A percentile compares a stretch with the other conserved stretches of the same genome.
Conservation (phyloP, 2,888 invertebrate species). For the Lepidonotus clava region DNA sequence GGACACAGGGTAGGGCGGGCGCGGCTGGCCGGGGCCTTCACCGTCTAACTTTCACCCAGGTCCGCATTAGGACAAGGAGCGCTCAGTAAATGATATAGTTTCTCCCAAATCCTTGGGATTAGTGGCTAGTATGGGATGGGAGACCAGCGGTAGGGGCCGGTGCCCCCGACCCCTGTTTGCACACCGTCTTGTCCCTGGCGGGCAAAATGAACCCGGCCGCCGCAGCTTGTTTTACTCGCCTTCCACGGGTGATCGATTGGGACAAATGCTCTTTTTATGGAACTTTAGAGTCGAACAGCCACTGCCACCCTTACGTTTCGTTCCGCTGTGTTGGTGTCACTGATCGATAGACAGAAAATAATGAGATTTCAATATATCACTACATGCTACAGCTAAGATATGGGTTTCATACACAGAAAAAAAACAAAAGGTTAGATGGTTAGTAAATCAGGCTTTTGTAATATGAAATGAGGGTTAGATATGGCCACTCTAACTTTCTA, state of each 20-base stretch:
- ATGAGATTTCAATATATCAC: slow-evolving; percentile 4
- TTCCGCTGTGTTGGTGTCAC: background rate
- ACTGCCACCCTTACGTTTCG: background rate
- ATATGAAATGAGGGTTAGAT: no score
- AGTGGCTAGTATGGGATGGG: background rate
- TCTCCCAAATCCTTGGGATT: slow-evolving; percentile 23
- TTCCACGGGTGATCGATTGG: background rate
- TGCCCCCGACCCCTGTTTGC: background rate
- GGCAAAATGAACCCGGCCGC: background rate
- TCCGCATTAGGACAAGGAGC: slow-evolving; percentile 1
- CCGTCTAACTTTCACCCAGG: slow-evolving; percentile 23
- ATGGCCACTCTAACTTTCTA: no score
- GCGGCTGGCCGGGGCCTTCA: background rate
- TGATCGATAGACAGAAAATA: slow-evolving; percentile 39
- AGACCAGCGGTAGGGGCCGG: background rate
- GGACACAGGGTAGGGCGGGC: slow-evolving; percentile 30
- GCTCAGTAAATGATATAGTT: slow-evolving; percentile 33
- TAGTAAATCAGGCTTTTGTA: no score
- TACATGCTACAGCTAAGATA: no score
- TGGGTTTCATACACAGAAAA: no score
- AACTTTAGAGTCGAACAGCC: background rate
- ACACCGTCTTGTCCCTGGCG: background rate
- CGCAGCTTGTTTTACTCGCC: slow-evolving; percentile 11
- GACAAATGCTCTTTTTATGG: background rate
- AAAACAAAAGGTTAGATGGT: no score